Evolutionary conservation across 2,888 invertebrate genomes (phyloP).

Genomic region (Ceramica pisi): DNA sequence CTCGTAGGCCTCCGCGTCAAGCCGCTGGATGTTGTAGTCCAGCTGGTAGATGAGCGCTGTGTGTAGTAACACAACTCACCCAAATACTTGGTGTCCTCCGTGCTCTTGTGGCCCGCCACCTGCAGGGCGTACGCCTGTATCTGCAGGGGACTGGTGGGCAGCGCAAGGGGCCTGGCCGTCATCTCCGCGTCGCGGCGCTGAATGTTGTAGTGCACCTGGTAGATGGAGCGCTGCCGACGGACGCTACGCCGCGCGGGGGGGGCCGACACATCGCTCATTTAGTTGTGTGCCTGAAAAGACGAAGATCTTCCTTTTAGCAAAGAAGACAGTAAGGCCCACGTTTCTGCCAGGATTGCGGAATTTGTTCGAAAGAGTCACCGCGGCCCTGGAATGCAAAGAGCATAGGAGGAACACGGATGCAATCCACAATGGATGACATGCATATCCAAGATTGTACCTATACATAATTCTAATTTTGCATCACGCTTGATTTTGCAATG

Average conservation of each 20-base stretch:
- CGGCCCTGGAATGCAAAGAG: no score
- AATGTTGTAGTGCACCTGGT: constrained; percentile 84
- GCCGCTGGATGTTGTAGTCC: constrained; percentile 80
- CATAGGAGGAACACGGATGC: no score
- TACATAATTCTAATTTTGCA: no score
- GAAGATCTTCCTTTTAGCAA: neutral
- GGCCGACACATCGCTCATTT: constrained; percentile 83
- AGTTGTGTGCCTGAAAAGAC: constrained; percentile 71
- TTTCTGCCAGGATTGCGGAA: no score
- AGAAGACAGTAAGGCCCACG: no score
- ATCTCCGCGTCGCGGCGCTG: constrained; percentile 72
- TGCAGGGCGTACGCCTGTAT: constrained; percentile 80
- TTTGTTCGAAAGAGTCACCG: no score
- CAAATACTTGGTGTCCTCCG: constrained; percentile 76
- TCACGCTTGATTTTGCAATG: no score
- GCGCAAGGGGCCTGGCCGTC: constrained; percentile 77
- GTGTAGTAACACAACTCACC: constrained; percentile 68
- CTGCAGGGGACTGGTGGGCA: constrained; percentile 71
- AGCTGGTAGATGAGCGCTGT: constrained; percentile 86
- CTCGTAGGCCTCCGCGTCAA: constrained; percentile 72
- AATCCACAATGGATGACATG: no score
- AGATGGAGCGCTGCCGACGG: constrained; percentile 84
- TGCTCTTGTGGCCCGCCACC: constrained; percentile 82
- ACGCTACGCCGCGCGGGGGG: constrained; percentile 60
- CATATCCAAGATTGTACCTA: no score